phyloP scores from a whole-genome alignment of 2,797 vertebrate genomes.

The Coendou prehensilis region DNA sequence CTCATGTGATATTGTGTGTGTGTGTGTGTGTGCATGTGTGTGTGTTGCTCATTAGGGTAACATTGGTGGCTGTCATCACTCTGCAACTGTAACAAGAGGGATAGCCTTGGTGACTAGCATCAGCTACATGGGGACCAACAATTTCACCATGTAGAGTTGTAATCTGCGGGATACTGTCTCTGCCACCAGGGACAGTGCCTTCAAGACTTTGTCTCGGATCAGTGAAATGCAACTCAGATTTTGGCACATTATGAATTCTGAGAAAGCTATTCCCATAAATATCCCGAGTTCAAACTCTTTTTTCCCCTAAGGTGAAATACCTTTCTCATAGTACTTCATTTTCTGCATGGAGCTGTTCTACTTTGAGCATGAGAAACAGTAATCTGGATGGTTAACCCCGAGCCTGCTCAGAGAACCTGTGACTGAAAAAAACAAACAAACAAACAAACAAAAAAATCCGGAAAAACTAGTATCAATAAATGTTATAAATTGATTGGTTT shows the following conservation, averaged over 20 bases:
- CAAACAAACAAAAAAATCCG: no score
- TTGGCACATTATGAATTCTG: conserved; percentile 52
- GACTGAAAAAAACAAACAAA: not conserved
- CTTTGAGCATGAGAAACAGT: not conserved
- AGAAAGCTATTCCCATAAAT: conserved; percentile 21
- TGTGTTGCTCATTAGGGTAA: not conserved
- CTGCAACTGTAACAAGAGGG: not conserved
- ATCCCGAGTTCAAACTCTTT: not conserved
- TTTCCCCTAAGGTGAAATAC: not conserved
- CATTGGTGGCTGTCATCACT: not conserved
- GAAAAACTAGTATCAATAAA: not conserved
- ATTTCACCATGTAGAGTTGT: not conserved
- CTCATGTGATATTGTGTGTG: not conserved
- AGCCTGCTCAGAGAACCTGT: not conserved
- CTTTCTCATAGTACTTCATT: not conserved
- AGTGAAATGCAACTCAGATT: not conserved
- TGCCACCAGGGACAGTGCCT: not conserved
- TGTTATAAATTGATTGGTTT: conserved; percentile 8
- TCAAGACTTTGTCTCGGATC: not conserved
- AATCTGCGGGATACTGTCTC: not conserved
- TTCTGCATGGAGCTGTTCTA: conserved; percentile 36
- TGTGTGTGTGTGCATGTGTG: not conserved
- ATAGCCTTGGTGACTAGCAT: not conserved
- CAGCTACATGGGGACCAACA: not conserved
- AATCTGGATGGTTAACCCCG: not conserved